Evolutionary conservation across 1,140 invertebrate species (phyloP), one percentile per base, ranked within the genome.

Genomic region (Liolophura sinensis): DNA sequence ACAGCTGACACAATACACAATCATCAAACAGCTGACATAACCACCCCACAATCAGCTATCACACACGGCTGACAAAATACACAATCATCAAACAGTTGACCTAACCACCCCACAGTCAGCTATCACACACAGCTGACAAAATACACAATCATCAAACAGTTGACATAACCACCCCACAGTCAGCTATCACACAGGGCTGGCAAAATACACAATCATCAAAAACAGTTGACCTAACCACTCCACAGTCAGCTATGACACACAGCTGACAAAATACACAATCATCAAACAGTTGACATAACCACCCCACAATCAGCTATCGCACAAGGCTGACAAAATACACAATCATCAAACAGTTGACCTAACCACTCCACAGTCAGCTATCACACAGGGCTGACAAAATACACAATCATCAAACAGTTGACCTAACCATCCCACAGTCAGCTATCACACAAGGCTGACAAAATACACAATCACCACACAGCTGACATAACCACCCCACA

Each of bases 31-130:
- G 9, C 31, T 3, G 31, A 40, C 31, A 40, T 40, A 24, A 58
- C 56, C 56, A 18, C n/a, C 20, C 15, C 22, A 24, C 16, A n/a
- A n/a, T n/a, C n/a, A 24, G 20, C 1, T 24, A 18, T 58, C 31
- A n/a, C n/a, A n/a, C n/a, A n/a, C n/a, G n/a, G n/a, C n/a, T 7
- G 31, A 58, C 31, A 40, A 40, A 40, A 40, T 40, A 40, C 31
- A 40, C 9, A 40, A 40, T 5, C 31, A 40, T 40, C 9, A 40
- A 40, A 3, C 31, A n/a, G n/a, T n/a, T n/a, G n/a, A n/a, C n/a
- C n/a, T n/a, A n/a, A n/a, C n/a, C 52, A 78, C 77, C 31, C 78
- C 78, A 76, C 78, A 80, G 52, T 80, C 75, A 46, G 18, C 51
- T 14, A 80, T 79, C 22, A 68, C 24, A 72, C 78, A 80, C 14